A percentile compares a stretch with the other conserved stretches of the same genome.
Evolutionary conservation across 1,140 invertebrate genomes (phyloP).

Genomic region (Cotesia glomerata): DNA sequence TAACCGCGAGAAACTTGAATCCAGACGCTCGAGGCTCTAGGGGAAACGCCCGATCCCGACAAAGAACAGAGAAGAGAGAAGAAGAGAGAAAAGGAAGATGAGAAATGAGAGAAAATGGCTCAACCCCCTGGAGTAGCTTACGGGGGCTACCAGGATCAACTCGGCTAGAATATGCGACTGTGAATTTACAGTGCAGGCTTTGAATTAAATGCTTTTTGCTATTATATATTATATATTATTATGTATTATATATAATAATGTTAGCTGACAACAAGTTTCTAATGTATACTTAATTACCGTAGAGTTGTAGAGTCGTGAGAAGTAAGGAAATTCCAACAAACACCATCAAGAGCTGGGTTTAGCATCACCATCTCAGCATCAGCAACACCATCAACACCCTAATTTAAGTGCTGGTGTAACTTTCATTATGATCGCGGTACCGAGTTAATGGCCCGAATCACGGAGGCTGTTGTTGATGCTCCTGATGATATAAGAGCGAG

Average conservation of each 20-base stretch:
- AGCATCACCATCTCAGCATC: no score
- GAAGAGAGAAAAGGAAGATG: no score
- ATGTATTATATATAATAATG: no score
- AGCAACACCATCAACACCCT: no score
- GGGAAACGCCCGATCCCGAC: conserved; percentile 9
- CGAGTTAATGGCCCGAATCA: conserved; percentile 12
- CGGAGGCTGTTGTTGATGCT: neutral
- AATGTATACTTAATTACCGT: conserved; percentile 25
- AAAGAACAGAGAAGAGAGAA: neutral
- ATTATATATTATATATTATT: neutral
- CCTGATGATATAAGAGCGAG: no score
- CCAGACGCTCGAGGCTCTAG: neutral
- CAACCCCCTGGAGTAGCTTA: no score
- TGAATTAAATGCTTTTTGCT: conserved; percentile 16
- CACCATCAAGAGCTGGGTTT: neutral
- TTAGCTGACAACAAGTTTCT: conserved; percentile 9
- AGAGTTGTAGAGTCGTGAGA: no score
- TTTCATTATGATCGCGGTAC: no score
- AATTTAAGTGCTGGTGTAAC: no score
- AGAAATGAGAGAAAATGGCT: no score
- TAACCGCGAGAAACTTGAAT: conserved; percentile 4
- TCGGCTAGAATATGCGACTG: neutral
- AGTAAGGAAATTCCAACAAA: neutral
- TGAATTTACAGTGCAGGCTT: neutral
- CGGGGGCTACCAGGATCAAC: no score